These are phyloP conservation scores for Micrasema longulum DNA, from an alignment of 1,140 invertebrate genomes.

Conservation along the genomic window DNA sequence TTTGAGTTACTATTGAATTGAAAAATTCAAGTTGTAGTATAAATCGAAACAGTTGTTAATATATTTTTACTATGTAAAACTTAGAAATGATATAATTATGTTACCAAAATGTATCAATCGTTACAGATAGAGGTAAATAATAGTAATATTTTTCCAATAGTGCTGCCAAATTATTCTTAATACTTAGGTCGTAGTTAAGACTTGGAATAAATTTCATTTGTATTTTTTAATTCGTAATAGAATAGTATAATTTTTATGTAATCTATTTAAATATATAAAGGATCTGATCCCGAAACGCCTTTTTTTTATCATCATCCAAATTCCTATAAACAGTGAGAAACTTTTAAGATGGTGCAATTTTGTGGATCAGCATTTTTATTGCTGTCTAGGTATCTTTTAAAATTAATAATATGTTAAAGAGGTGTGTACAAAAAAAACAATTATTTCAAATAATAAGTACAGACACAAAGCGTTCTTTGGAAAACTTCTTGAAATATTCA, in stretches of 20 bases:
- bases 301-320: slow-evolving; percentile 28
- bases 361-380: too few species aligned
- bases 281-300: slow-evolving; percentile 47
- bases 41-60: slow-evolving; percentile 50
- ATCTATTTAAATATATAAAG: slow-evolving; percentile 51
- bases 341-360: too few species aligned
- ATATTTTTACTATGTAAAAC: slow-evolving; percentile 53
- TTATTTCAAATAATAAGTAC: too few species aligned
- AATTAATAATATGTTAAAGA: too few species aligned
- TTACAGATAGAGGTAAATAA: slow-evolving; percentile 51
- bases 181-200: slow-evolving; percentile 47
- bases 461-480: too few species aligned
- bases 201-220: slow-evolving; percentile 50
- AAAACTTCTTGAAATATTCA: too few species aligned
- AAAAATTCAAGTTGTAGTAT: slow-evolving; percentile 39
- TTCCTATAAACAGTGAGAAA: too few species aligned
- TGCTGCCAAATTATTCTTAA: slow-evolving; percentile 55
- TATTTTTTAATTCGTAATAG: slow-evolving; percentile 54
- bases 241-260: slow-evolving; percentile 53
- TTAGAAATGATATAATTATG: slow-evolving; percentile 50
- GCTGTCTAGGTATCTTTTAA: too few species aligned
- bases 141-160: slow-evolving; percentile 56
- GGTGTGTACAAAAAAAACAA: too few species aligned
- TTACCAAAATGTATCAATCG: slow-evolving; percentile 51
- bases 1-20: slow-evolving; percentile 40